Percentiles rank a stretch among this genome's conserved stretches.
Conservation (phyloP, 2,113 vertebrate species). For the Vireo altiloquus region DNA sequence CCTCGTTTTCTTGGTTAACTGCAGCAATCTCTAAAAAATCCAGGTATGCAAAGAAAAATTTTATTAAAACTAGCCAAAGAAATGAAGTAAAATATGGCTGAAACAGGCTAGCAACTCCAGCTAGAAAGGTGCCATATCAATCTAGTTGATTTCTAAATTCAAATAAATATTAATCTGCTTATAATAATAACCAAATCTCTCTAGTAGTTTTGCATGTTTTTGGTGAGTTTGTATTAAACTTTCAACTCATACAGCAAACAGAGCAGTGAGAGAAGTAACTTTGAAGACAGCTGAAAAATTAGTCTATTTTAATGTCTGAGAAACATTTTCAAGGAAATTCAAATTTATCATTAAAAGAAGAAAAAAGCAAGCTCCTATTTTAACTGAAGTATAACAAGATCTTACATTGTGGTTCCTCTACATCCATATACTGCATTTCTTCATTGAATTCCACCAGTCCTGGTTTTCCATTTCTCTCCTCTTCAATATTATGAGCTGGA, state of each 20-base stretch:
- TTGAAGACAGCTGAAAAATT: neutral
- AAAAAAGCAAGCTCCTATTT: neutral
- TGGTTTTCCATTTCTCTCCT: slow-evolving; percentile 90
- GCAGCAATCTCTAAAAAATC: neutral
- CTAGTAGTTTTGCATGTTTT: neutral
- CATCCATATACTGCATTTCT: slow-evolving; percentile 97
- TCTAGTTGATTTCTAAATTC: neutral
- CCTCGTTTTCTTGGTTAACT: neutral
- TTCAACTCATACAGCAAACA: neutral
- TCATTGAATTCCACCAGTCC: slow-evolving; percentile 86
- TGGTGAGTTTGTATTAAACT: neutral
- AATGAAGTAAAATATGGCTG: neutral
- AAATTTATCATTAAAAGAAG: neutral
- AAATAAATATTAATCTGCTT: neutral
- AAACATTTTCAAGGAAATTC: neutral
- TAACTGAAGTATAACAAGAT: neutral
- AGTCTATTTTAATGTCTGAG: neutral
- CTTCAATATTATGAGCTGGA: slow-evolving; percentile 84
- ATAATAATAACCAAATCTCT: neutral
- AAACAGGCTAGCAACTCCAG: neutral
- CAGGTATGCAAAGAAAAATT: neutral
- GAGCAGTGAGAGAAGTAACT: neutral
- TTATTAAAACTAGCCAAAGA: neutral
- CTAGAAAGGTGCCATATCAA: neutral
- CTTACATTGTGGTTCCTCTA: slow-evolving; percentile 91